Base-by-base conservation (phyloP, 2,888 invertebrate species). In the Sinelater perroti region DNA sequence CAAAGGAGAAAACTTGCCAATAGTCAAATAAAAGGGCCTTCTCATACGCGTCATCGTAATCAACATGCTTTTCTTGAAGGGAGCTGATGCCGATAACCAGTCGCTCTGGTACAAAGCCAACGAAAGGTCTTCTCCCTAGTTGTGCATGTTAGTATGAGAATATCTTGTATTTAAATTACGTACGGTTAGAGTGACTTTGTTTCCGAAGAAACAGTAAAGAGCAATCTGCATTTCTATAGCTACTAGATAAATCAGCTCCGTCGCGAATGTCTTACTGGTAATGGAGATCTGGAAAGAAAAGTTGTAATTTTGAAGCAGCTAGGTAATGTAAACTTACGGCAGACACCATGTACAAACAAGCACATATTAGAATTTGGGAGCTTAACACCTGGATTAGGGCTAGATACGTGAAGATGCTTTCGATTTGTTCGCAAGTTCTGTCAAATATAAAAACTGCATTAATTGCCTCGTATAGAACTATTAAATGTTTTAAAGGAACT, bases 201-300 rank as follows among this genome's bases (percentile, higher is more conserved):
- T 67, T 16, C 69, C 69, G 38, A 68, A 68, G 51, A 66, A 67
- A 18, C 69, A 68, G 20, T 66, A 67, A n/a, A 67, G 53, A n/a
- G 64, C 51, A 20, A 68, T 52, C 44, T 69, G 64, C 11, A 64
- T 65, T 38, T 61, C 62, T 7, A 65, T 64, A 2, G 67, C 65
- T 3, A 67, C 50, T 16, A 69, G 49, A 45, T 68, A 69, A 14
- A 61, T 26, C 8, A 59, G 17, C 45, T 59, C 59, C 7, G 50
- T 50, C 10, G 35, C 36, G 26, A 59, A 59, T 3, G 47, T 36
- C 30, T 54, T 54, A 16, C 59, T 59, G n/a, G 49, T 50, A 4
- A 59, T 38, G 11, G 59, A 50, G n/a, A 54, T 50, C 59, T 59
- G 5, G n/a, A n/a, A n/a, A 33, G 5, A 10, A 14, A 33, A 49